These are phyloP conservation scores for Emmelina monodactyla DNA, from an alignment of 2,888 invertebrate species.

Conservation along the genomic window DNA sequence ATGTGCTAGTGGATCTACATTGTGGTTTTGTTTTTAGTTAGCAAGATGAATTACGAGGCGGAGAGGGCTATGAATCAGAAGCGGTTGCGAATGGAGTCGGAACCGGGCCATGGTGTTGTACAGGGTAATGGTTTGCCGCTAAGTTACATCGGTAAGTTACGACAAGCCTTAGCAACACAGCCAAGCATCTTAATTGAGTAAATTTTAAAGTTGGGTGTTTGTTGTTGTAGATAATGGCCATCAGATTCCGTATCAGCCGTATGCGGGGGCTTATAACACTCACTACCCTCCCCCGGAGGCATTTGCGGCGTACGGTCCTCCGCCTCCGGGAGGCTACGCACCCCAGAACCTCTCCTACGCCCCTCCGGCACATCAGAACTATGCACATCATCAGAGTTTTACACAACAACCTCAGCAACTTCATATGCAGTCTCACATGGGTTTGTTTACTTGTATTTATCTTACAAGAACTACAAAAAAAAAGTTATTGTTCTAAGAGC, in stretches of 20 bases:
- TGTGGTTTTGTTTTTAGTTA: constrained; percentile 46
- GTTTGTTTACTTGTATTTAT: constrained; percentile 27
- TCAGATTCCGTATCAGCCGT: constrained; percentile 60
- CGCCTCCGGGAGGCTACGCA: constrained; percentile 55
- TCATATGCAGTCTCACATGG: constrained; percentile 60
- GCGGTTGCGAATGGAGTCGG: constrained; percentile 61
- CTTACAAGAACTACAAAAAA: no score
- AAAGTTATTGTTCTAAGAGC: no score
- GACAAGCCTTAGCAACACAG: not conserved
- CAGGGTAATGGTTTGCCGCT: constrained; percentile 63
- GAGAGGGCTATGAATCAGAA: constrained; percentile 64
- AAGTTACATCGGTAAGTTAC: constrained; percentile 55
- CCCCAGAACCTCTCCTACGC: constrained; percentile 58
- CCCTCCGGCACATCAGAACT: constrained; percentile 60
- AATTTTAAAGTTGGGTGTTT: not conserved
- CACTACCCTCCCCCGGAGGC: constrained; percentile 60
- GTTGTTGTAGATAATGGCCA: constrained; percentile 56
- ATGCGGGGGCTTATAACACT: constrained; percentile 59
- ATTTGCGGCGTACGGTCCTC: constrained; percentile 56
- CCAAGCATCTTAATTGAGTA: not conserved
- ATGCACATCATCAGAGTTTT: constrained; percentile 57
- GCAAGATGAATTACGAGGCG: constrained; percentile 63
- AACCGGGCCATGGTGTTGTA: constrained; percentile 60
- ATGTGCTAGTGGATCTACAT: constrained; percentile 21
- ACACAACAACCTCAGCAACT: constrained; percentile 52